phyloP scores from a whole-genome alignment of 1,140 invertebrate genomes.

The Papilio glaucus region DNA sequence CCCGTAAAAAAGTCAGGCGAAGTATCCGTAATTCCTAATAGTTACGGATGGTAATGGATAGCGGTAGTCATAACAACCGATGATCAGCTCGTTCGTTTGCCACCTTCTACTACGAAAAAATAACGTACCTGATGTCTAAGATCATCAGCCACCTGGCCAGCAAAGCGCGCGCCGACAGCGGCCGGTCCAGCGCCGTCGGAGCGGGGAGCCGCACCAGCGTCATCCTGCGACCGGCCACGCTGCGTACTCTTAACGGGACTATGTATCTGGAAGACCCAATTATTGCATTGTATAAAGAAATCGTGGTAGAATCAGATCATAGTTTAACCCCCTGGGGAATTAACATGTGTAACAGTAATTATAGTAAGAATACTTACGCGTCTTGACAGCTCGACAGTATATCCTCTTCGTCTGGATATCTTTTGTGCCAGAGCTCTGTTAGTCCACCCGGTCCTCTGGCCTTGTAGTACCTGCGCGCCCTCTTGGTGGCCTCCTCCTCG shows the following conservation, averaged over 20 bases:
- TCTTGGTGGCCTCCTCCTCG: constrained; percentile 61
- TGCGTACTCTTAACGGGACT: constrained; percentile 62
- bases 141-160: constrained; percentile 77
- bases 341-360: too few relatives aligned
- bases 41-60: too few relatives aligned
- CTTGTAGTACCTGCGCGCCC: constrained; percentile 70
- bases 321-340: too few relatives aligned
- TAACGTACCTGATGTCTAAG: constrained; percentile 67
- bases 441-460: constrained; percentile 67
- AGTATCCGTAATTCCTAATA: too few relatives aligned
- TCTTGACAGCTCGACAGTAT: constrained; percentile 79
- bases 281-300: too few relatives aligned
- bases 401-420: constrained; percentile 73
- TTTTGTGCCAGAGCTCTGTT: constrained; percentile 66
- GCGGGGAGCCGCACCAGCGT: constrained; percentile 70
- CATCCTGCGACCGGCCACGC: constrained; percentile 59
- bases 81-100: too few relatives aligned
- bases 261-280: constrained; percentile 63
- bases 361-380: constrained; percentile 53
- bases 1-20: too few relatives aligned
- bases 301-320: too few relatives aligned
- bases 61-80: too few relatives aligned
- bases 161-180: constrained; percentile 66
- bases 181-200: constrained; percentile 58
- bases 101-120: too few relatives aligned